A percentile compares a stretch with the other conserved stretches of the same genome.
These are phyloP conservation scores for Siderastrea radians DNA, from an alignment of 92 coral and sea anemone genomes.

Conservation along the genomic window DNA sequence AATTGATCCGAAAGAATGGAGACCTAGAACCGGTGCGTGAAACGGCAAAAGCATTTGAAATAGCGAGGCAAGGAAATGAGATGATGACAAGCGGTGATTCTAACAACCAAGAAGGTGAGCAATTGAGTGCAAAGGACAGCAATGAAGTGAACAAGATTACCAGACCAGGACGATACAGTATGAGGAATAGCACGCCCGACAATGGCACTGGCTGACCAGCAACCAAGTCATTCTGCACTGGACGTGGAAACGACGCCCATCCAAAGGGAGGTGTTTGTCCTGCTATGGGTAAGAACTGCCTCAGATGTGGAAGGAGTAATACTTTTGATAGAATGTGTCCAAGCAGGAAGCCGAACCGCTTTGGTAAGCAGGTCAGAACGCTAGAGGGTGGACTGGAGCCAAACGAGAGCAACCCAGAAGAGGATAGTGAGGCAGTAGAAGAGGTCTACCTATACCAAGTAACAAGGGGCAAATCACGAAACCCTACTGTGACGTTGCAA, in stretches of 20 bases:
- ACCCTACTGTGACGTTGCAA: too few relatives aligned
- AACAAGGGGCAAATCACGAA: too few relatives aligned
- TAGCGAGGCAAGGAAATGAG: constrained; percentile 44
- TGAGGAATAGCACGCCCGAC: constrained; percentile 39
- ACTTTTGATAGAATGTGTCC: too few relatives aligned
- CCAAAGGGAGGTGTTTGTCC: neutral
- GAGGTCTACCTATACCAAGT: too few relatives aligned
- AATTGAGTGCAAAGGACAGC: constrained; percentile 25
- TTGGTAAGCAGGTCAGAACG: too few relatives aligned
- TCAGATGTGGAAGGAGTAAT: too few relatives aligned
- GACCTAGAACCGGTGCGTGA: constrained; percentile 52
- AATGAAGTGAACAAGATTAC: constrained; percentile 55
- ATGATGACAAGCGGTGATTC: constrained; percentile 36
- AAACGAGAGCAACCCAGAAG: too few relatives aligned
- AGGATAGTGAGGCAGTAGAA: too few relatives aligned
- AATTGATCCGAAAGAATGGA: constrained; percentile 54
- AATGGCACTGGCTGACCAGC: constrained; percentile 30
- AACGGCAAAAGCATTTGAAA: constrained; percentile 46
- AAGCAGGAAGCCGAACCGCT: too few relatives aligned
- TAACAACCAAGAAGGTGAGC: constrained; percentile 14
- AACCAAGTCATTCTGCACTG: constrained; percentile 31
- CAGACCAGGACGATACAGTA: constrained; percentile 65
- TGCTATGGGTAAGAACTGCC: too few relatives aligned
- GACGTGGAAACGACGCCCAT: constrained; percentile 19
- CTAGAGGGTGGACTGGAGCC: too few relatives aligned